A percentile compares a stretch with the other conserved stretches of the same genome.
Evolutionary conservation across 2,888 invertebrate species (phyloP).

Genomic region (Andrena camellia): DNA sequence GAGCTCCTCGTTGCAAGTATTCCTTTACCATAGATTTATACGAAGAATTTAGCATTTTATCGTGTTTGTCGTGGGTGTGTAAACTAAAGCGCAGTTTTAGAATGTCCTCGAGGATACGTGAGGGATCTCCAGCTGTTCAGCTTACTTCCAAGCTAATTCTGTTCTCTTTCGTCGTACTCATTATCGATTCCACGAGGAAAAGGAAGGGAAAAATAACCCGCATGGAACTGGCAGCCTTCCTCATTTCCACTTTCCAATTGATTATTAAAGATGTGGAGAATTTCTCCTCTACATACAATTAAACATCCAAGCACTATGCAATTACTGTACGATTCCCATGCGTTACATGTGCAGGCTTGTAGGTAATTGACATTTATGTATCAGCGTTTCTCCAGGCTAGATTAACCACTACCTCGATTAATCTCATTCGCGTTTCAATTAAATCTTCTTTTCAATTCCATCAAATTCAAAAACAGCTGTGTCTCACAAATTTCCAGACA

Average conservation of each 20-base stretch:
- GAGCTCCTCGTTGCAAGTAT: not conserved
- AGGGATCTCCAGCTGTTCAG: not conserved
- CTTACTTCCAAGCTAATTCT: not conserved
- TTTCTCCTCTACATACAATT: slow-evolving; percentile 35
- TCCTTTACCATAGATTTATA: not conserved
- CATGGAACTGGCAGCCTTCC: slow-evolving; percentile 26
- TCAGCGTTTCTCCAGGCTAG: slow-evolving; percentile 23
- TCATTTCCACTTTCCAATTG: slow-evolving; percentile 43
- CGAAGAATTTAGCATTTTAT: not conserved
- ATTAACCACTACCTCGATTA: slow-evolving; percentile 3
- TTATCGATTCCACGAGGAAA: slow-evolving; percentile 11
- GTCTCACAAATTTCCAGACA: not conserved
- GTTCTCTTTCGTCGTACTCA: not conserved
- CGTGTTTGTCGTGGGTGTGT: not conserved
- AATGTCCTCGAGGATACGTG: not conserved
- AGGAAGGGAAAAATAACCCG: slow-evolving; percentile 8
- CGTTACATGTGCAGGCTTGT: slow-evolving; percentile 4
- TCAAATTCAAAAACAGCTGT: not conserved
- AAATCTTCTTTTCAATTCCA: not conserved
- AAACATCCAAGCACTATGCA: slow-evolving; percentile 18
- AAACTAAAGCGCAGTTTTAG: not conserved
- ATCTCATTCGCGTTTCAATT: not conserved
- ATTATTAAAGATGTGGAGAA: slow-evolving; percentile 28
- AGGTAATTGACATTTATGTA: slow-evolving; percentile 1
- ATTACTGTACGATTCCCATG: slow-evolving; percentile 26